phyloP scores from a whole-genome alignment of 2,113 vertebrate genomes.

The Thermophis baileyi region DNA sequence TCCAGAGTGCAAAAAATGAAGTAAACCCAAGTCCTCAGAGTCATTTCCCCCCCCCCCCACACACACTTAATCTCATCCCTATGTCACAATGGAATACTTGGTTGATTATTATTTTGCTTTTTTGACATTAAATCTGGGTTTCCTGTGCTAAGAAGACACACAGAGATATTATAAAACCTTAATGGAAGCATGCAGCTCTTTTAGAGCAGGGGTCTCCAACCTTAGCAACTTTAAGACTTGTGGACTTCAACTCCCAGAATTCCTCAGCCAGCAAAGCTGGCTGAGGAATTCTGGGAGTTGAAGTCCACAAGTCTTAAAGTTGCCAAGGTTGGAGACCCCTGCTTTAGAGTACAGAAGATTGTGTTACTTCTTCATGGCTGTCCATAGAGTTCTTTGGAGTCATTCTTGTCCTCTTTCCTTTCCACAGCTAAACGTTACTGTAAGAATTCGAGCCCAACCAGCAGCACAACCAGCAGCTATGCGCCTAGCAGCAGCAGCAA shows the following conservation, averaged over 20 bases:
- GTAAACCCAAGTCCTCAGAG: background rate
- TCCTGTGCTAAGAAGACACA: conserved; percentile 33
- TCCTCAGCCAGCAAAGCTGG: too few species aligned
- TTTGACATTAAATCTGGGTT: conserved; percentile 31
- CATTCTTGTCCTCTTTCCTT: conserved; percentile 68
- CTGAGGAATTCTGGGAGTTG: too few species aligned
- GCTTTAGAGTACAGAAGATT: conserved; percentile 58
- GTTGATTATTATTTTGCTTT: conserved; percentile 20
- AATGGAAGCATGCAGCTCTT: conserved; percentile 50
- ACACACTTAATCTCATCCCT: conserved; percentile 25
- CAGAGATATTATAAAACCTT: conserved; percentile 55
- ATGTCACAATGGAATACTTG: conserved; percentile 43
- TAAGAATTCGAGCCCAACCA: conserved; percentile 95
- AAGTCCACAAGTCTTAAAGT: too few species aligned
- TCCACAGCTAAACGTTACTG: conserved; percentile 93
- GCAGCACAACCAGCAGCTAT: conserved; percentile 97
- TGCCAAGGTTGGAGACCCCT: too few species aligned
- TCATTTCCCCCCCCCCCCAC: background rate
- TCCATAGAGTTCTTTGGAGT: conserved; percentile 58
- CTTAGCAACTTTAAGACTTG: too few species aligned
- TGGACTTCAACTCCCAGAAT: too few species aligned
- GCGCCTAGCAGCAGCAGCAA: conserved; percentile 97
- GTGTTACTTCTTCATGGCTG: conserved; percentile 55
- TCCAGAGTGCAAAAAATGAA: background rate
- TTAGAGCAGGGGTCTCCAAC: too few species aligned